These are phyloP conservation scores for Camelus dromedarius DNA, from an alignment of 2,113 vertebrate species.

Conservation along the genomic window DNA sequence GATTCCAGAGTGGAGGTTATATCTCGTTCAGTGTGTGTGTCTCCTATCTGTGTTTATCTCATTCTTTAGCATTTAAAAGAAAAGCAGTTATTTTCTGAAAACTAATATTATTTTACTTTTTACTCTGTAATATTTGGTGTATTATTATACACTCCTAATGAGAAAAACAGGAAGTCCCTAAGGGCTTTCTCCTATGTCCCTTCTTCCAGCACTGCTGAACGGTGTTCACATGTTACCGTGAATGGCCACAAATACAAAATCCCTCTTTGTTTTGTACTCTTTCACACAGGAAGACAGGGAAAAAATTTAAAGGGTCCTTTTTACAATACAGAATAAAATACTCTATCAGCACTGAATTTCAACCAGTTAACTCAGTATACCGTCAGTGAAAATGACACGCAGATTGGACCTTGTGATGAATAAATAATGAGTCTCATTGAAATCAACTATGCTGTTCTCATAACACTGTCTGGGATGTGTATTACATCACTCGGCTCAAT, in stretches of 20 bases:
- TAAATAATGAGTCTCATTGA: conserved; percentile 78
- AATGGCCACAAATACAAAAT: conserved; percentile 50
- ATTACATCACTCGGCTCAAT: conserved; percentile 71
- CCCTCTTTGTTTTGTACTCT: conserved; percentile 72
- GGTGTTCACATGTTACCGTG: background rate
- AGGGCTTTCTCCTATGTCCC: background rate
- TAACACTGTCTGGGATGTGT: conserved; percentile 59
- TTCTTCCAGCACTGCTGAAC: background rate
- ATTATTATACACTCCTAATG: conserved; percentile 32
- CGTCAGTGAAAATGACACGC: conserved; percentile 70
- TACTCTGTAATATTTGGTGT: background rate
- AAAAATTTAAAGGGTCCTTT: conserved; percentile 43
- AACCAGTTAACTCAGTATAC: conserved; percentile 69
- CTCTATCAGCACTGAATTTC: conserved; percentile 70
- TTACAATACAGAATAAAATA: conserved; percentile 48
- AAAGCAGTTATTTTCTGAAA: conserved; percentile 32
- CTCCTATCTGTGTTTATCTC: background rate
- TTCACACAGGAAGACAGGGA: conserved; percentile 49
- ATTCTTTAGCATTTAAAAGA: conserved; percentile 16
- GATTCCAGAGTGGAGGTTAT: background rate
- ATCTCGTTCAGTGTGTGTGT: background rate
- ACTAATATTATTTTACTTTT: conserved; percentile 33
- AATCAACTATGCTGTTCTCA: conserved; percentile 61
- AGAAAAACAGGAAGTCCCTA: conserved; percentile 37
- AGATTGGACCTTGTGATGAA: conserved; percentile 79